Evolutionary conservation across 2,888 invertebrate genomes (phyloP).

Genomic region (Bhutanitis thaidina): DNA sequence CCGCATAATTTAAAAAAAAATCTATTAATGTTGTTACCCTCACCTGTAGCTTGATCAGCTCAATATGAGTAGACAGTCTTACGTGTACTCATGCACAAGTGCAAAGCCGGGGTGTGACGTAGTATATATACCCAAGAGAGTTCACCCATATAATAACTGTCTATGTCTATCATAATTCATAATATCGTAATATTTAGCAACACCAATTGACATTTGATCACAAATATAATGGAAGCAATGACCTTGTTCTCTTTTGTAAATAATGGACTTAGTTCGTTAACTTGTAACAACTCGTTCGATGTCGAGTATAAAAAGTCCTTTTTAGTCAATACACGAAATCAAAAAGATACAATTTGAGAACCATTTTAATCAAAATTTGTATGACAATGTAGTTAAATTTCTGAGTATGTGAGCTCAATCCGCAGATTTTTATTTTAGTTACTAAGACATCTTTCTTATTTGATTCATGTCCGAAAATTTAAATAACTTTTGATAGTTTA

Average conservation of each 20-base stretch:
- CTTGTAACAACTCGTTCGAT: neutral
- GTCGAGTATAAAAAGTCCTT: neutral
- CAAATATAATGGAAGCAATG: constrained; percentile 8
- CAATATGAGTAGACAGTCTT: too few relatives aligned
- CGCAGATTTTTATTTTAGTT: neutral
- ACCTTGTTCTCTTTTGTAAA: constrained; percentile 18
- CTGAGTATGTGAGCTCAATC: neutral
- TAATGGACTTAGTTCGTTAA: constrained; percentile 13
- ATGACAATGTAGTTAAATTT: neutral
- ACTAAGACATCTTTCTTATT: neutral
- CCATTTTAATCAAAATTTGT: neutral
- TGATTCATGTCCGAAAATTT: too few relatives aligned
- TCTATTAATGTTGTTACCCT: too few relatives aligned
- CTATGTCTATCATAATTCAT: too few relatives aligned
- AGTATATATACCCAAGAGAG: too few relatives aligned
- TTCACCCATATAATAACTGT: too few relatives aligned
- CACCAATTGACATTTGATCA: constrained; percentile 19
- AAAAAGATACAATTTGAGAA: neutral
- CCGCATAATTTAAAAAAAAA: too few relatives aligned
- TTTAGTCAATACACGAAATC: neutral
- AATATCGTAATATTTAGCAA: too few relatives aligned
- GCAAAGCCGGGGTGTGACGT: too few relatives aligned
- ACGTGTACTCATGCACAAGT: too few relatives aligned
- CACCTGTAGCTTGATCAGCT: too few relatives aligned
- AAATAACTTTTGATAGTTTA: too few relatives aligned